Base-by-base conservation (phyloP, 2,888 invertebrate genomes). In the Apantesis nais region DNA sequence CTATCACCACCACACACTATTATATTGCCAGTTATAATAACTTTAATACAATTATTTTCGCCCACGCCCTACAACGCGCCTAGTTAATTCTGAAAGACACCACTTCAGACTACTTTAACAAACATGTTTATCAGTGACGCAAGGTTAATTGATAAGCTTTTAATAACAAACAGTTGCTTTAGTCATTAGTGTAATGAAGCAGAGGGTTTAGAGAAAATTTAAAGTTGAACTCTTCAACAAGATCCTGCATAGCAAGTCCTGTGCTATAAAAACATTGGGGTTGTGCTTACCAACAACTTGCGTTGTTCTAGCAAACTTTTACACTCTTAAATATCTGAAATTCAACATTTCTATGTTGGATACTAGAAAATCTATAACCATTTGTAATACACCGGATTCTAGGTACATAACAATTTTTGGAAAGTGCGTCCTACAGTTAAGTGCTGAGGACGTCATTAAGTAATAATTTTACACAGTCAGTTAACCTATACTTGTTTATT, bases 111-210 rank as follows among this genome's bases (percentile, higher is more conserved):
- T 70, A 76, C 78, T 79, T 79, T 79, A 68, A 79, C 86, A 83
- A 86, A 87, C 85, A 89, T 83, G 85, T 84, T 85, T 84, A 82
- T 83, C 80, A 81, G 86, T 83, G 85, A 87, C 87, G 85, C 87
- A 81, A 86, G 77, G 83, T 85, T 85, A 89, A 92, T 92, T 91
- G 86, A 93, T 92, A 92, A 74, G 84, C 88, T 90, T 87, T 90
- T 83, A 89, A 86, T 72, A 74, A 77, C 76, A 63, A 44, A 25
- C 25, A 25, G 22, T 34, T 64, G n/a, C 9, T 34, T 34, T 65
- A 31, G 0, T 52, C n/a, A 52, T 48, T 34, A n/a, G 25, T n/a
- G 2, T 52, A 52, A 34, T 34, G 16, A 31, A 34, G 3, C 34
- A n/a, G 52, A 34, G 52, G 16, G 52, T 58, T 14, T 29, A 29